Percentiles rank a stretch among this genome's conserved stretches.
Conservation (phyloP, 1,140 invertebrate genomes). For the Saccostrea echinata region DNA sequence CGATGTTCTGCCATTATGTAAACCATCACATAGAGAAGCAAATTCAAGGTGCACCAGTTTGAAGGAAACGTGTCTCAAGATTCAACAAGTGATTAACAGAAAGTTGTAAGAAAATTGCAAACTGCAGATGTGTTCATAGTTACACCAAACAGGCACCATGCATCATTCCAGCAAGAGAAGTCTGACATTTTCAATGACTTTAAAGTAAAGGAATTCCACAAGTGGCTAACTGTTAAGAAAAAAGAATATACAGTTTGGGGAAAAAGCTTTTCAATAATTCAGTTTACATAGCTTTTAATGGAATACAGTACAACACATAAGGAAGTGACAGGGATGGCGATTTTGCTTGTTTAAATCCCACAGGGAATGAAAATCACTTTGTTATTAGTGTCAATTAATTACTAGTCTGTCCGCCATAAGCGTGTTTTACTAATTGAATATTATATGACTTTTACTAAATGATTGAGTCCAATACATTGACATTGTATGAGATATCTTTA, state of each 20-base stretch:
- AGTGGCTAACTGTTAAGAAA: background rate
- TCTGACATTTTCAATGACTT: constrained; percentile 32
- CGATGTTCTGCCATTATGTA: constrained; percentile 35
- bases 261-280: constrained; percentile 33
- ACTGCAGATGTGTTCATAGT: background rate
- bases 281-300: too few relatives aligned
- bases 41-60: background rate
- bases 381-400: too few relatives aligned
- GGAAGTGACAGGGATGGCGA: too few relatives aligned
- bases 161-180: background rate
- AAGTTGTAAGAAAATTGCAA: background rate
- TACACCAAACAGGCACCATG: constrained; percentile 2
- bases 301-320: too few relatives aligned
- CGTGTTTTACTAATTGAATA: too few relatives aligned
- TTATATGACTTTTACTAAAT: too few relatives aligned
- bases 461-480: background rate
- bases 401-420: too few relatives aligned
- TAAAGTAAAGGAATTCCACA: constrained; percentile 7
- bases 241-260: background rate
- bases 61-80: background rate
- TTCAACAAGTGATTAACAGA: background rate
- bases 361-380: too few relatives aligned
- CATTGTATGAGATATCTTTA: background rate
- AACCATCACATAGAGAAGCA: background rate
- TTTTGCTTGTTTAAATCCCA: too few relatives aligned